Evolutionary conservation across 2,888 invertebrate genomes (phyloP).

Genomic region (Mythimna impura): DNA sequence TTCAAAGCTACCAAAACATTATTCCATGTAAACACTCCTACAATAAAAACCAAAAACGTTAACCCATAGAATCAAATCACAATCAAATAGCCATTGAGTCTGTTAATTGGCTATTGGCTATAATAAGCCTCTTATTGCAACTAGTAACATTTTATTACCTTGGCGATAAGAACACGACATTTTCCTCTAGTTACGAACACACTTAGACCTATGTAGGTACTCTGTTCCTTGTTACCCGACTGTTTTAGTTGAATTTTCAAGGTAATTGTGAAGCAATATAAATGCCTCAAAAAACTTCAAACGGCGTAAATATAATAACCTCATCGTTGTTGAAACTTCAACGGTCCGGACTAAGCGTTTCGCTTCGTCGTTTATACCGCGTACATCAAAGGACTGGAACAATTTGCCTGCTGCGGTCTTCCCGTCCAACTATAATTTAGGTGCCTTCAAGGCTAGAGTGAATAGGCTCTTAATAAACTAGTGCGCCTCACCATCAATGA

Average conservation of each 20-base stretch:
- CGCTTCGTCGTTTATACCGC: too few species aligned
- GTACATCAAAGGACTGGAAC: too few species aligned
- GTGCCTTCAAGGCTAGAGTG: too few species aligned
- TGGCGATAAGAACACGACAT: conserved; percentile 24
- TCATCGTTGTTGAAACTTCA: too few species aligned
- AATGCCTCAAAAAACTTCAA: too few species aligned
- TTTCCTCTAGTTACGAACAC: conserved; percentile 1
- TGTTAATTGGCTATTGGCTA: conserved; percentile 36
- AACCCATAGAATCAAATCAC: conserved; percentile 18
- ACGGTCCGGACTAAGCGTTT: too few species aligned
- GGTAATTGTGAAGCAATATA: conserved; percentile 11
- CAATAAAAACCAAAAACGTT: conserved; percentile 9
- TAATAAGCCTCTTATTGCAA: conserved; percentile 31
- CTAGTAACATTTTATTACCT: conserved; percentile 34
- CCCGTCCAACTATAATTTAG: too few species aligned
- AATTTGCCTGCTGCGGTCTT: too few species aligned
- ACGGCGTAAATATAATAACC: too few species aligned
- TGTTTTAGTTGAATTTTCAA: conserved; percentile 13
- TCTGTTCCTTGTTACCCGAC: not conserved
- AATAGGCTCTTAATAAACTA: too few species aligned
- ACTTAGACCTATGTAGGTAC: not conserved
- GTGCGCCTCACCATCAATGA: too few species aligned
- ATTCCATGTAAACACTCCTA: not conserved
- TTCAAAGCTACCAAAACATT: not conserved
- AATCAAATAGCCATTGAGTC: conserved; percentile 21